phyloP scores from a whole-genome alignment of 2,888 invertebrate species.

The Poecilobothrus nobilitatus region DNA sequence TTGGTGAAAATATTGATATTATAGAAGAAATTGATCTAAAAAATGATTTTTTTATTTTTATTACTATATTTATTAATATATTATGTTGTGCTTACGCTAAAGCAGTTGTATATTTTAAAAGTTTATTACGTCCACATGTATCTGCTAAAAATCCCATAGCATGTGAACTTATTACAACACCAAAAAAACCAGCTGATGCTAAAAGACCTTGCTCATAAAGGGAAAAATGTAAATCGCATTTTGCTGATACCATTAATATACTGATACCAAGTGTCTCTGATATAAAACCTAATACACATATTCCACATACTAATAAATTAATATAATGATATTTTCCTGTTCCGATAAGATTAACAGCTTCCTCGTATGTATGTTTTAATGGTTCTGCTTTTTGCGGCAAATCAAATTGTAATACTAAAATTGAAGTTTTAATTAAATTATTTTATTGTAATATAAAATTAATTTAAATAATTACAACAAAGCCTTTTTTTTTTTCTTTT shows the following conservation, averaged over 20 bases:
- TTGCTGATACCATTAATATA: conserved; percentile 54
- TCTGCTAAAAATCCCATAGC: conserved; percentile 69
- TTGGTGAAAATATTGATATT: conserved; percentile 52
- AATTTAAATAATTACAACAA: too few species aligned
- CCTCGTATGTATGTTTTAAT: conserved; percentile 20
- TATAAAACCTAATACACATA: conserved; percentile 53
- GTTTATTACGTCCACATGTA: conserved; percentile 54
- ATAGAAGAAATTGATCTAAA: conserved; percentile 41
- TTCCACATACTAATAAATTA: conserved; percentile 50
- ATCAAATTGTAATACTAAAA: too few species aligned
- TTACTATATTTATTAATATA: conserved; percentile 10
- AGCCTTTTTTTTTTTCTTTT: too few species aligned
- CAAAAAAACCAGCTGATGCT: conserved; percentile 53
- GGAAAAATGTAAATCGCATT: conserved; percentile 52
- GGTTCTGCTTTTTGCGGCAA: not conserved
- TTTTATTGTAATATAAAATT: too few species aligned
- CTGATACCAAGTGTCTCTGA: conserved; percentile 54
- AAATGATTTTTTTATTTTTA: not conserved
- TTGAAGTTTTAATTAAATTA: too few species aligned
- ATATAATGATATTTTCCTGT: conserved; percentile 52
- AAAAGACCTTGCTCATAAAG: conserved; percentile 50
- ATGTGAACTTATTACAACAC: conserved; percentile 59
- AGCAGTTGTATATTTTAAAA: conserved; percentile 45
- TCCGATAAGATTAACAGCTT: conserved; percentile 37
- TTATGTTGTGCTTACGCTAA: not conserved